Evolutionary conservation across 1,140 invertebrate species (phyloP).

Genomic region (Drosophila triauraria): DNA sequence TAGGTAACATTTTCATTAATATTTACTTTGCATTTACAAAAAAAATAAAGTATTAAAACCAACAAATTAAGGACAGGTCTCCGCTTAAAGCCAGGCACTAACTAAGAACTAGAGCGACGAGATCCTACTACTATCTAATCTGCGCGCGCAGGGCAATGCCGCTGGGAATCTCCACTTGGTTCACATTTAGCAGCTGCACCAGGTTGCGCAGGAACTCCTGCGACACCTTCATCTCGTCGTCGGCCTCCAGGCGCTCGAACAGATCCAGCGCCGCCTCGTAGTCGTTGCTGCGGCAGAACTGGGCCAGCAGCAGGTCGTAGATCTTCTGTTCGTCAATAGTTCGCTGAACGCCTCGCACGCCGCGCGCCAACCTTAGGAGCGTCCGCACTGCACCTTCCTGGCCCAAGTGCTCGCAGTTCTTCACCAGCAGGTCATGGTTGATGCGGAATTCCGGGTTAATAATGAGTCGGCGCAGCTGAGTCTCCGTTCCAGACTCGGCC

Average conservation of each 20-base stretch:
- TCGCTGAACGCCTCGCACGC: conserved; percentile 63
- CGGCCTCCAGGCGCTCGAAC: conserved; percentile 79
- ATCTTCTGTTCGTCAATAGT: conserved; percentile 78
- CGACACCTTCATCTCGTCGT: conserved; percentile 80
- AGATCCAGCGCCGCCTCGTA: conserved; percentile 79
- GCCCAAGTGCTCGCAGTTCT: conserved; percentile 78
- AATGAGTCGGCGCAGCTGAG: conserved; percentile 82
- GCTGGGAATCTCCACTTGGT: conserved; percentile 77
- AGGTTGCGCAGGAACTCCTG: conserved; percentile 77
- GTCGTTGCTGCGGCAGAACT: conserved; percentile 85
- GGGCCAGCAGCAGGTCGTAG: conserved; percentile 83
- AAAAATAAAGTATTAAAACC: no score
- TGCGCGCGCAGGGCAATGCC: conserved; percentile 75
- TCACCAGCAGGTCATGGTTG: conserved; percentile 72
- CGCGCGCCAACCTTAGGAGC: conserved; percentile 77
- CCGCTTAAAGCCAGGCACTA: background rate
- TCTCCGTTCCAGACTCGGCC: conserved; percentile 84
- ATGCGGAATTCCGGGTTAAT: conserved; percentile 81
- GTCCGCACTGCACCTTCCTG: conserved; percentile 76
- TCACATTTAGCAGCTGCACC: conserved; percentile 71
- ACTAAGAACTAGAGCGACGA: background rate
- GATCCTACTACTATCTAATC: conserved; percentile 57
- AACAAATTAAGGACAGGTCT: background rate
- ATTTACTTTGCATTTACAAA: background rate
- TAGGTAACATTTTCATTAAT: no score